phyloP scores from a whole-genome alignment of 2,113 vertebrate species.

The Psephotus haematonotus region DNA sequence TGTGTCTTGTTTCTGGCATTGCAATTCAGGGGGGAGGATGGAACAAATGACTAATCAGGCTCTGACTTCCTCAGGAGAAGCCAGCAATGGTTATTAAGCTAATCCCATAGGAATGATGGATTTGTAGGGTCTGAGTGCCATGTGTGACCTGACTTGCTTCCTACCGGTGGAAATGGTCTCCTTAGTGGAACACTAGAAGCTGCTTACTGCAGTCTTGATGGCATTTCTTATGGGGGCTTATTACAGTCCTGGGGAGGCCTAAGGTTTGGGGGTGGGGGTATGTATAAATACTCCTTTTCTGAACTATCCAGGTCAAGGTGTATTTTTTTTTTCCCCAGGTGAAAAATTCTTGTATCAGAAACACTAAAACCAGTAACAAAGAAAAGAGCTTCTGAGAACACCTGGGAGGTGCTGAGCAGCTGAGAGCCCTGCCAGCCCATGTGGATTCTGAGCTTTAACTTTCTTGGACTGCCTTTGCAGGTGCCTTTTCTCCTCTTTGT shows the following conservation, averaged over 20 bases:
- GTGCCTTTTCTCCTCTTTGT: fast-evolving
- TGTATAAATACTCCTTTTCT: not conserved
- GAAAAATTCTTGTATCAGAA: not conserved
- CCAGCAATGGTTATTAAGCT: not conserved
- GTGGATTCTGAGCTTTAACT: not conserved
- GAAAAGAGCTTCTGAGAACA: not conserved
- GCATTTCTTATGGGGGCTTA: not conserved
- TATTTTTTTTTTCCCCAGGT: not conserved
- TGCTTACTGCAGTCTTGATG: not conserved
- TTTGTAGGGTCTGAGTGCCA: not conserved
- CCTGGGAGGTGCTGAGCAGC: not conserved
- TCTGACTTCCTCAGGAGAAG: not conserved
- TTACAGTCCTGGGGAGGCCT: too few relatives aligned
- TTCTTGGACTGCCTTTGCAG: not conserved
- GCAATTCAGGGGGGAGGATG: too few relatives aligned
- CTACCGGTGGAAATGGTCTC: not conserved
- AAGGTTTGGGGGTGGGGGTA: not conserved
- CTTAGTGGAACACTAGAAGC: not conserved
- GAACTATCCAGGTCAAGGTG: not conserved
- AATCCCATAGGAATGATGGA: not conserved
- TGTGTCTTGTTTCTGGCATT: not conserved
- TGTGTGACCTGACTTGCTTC: not conserved
- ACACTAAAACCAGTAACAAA: fast-evolving
- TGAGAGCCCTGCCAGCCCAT: not conserved
- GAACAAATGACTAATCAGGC: not conserved